Percentiles rank a stretch among this genome's conserved stretches.
These are phyloP conservation scores for Serrognathus titanus DNA, from an alignment of 2,888 invertebrate genomes.

Conservation along the genomic window DNA sequence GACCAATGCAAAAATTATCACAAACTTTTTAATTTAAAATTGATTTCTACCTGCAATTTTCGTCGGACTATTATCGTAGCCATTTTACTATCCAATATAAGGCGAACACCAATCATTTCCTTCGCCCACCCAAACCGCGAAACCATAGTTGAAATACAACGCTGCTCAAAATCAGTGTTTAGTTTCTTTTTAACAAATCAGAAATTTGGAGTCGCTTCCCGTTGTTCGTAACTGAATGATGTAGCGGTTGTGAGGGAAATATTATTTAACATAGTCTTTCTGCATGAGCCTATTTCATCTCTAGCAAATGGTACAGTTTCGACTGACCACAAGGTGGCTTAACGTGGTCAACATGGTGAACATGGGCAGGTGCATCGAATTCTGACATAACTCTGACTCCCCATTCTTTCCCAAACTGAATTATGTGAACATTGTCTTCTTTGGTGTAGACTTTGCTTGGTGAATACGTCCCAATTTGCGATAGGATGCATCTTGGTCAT, in stretches of 20 bases:
- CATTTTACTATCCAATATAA: constrained; percentile 85
- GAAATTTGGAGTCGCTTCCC: constrained; percentile 48
- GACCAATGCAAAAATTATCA: too few species aligned
- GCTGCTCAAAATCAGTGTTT: constrained; percentile 78
- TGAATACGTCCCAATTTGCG: constrained; percentile 74
- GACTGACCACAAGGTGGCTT: constrained; percentile 81
- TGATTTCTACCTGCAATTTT: constrained; percentile 51
- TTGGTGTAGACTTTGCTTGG: constrained; percentile 64
- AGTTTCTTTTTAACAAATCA: constrained; percentile 65
- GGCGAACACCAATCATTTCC: constrained; percentile 90
- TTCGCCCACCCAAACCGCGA: constrained; percentile 74
- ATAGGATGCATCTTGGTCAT: constrained; percentile 69
- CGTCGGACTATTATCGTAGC: constrained; percentile 73
- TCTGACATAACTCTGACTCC: constrained; percentile 88
- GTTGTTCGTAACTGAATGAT: constrained; percentile 17
- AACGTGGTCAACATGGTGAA: constrained; percentile 67
- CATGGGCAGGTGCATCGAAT: constrained; percentile 88
- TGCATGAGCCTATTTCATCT: constrained; percentile 70
- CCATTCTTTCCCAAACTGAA: constrained; percentile 66
- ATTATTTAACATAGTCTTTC: constrained; percentile 57
- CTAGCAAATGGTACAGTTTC: constrained; percentile 61
- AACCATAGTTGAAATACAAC: constrained; percentile 83
- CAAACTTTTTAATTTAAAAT: constrained; percentile 1
- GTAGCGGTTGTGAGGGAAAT: constrained; percentile 11
- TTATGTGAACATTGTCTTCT: constrained; percentile 55